phyloP scores from a whole-genome alignment of 2,888 invertebrate species.

The Ophion ventricosus region DNA sequence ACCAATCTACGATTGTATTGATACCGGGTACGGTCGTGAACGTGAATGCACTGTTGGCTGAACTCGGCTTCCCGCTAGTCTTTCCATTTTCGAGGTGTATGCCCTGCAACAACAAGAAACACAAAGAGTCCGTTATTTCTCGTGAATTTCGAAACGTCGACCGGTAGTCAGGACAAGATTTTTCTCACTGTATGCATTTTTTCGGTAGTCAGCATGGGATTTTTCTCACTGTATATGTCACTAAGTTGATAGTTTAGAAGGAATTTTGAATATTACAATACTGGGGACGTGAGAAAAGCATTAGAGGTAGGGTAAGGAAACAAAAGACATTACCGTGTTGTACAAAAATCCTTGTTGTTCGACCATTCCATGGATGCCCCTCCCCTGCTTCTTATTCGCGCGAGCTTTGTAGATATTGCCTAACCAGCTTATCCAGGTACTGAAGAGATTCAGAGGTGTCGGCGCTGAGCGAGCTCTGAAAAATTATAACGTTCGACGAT shows the following conservation, averaged over 20 bases:
- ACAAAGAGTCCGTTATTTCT: background rate
- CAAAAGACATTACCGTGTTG: constrained; percentile 64
- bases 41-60: constrained; percentile 80
- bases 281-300: too few relatives aligned
- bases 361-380: constrained; percentile 72
- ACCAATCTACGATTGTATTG: constrained; percentile 84
- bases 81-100: constrained; percentile 77
- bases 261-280: background rate
- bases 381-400: constrained; percentile 78
- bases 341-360: constrained; percentile 63
- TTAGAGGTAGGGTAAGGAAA: too few relatives aligned
- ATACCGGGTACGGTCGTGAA: constrained; percentile 79
- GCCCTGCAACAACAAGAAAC: constrained; percentile 72
- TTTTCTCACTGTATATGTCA: too few relatives aligned
- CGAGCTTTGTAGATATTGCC: constrained; percentile 81
- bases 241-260: background rate
- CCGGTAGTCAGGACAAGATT: too few relatives aligned
- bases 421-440: constrained; percentile 85
- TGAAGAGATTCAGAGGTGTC: constrained; percentile 88
- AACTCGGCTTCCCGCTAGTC: constrained; percentile 74
- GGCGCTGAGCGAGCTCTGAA: constrained; percentile 87
- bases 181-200: too few relatives aligned
- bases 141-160: too few relatives aligned
- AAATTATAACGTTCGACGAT: constrained; percentile 24
- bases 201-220: too few relatives aligned